Evolutionary conservation across 2,888 invertebrate genomes (phyloP).

Genomic region (Dolichomitus sp.): DNA sequence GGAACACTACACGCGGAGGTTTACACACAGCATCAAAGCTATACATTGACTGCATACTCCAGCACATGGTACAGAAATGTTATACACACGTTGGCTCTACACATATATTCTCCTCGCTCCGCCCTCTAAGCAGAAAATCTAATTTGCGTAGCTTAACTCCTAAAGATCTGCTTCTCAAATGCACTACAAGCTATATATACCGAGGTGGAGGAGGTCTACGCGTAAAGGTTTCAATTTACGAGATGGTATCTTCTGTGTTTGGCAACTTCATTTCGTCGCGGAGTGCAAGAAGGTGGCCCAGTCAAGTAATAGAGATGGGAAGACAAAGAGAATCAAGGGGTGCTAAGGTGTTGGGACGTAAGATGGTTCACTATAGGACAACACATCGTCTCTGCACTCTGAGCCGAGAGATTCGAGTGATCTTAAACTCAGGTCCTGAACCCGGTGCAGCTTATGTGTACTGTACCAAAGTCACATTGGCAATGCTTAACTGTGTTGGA

Average conservation of each 20-base stretch:
- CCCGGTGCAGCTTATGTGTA: constrained; percentile 52
- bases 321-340: constrained; percentile 45
- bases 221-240: constrained; percentile 82
- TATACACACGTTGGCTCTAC: background rate
- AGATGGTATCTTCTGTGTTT: constrained; percentile 52
- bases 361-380: constrained; percentile 31
- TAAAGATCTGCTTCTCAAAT: constrained; percentile 79
- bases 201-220: constrained; percentile 65
- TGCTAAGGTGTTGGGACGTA: constrained; percentile 37
- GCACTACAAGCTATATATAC: constrained; percentile 42
- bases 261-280: constrained; percentile 19
- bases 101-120: constrained; percentile 56
- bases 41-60: constrained; percentile 5
- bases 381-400: constrained; percentile 20
- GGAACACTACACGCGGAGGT: constrained; percentile 1
- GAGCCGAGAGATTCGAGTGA: constrained; percentile 63
- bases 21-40: constrained; percentile 11
- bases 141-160: constrained; percentile 83
- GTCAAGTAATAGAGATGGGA: constrained; percentile 45
- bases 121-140: constrained; percentile 82
- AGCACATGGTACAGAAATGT: background rate
- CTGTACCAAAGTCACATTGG: constrained; percentile 44
- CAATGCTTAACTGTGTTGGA: background rate
- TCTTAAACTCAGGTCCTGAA: constrained; percentile 62
- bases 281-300: constrained; percentile 14